These are phyloP conservation scores for Tetramorium simillimum DNA, from an alignment of 1,140 invertebrate genomes.

Conservation along the genomic window DNA sequence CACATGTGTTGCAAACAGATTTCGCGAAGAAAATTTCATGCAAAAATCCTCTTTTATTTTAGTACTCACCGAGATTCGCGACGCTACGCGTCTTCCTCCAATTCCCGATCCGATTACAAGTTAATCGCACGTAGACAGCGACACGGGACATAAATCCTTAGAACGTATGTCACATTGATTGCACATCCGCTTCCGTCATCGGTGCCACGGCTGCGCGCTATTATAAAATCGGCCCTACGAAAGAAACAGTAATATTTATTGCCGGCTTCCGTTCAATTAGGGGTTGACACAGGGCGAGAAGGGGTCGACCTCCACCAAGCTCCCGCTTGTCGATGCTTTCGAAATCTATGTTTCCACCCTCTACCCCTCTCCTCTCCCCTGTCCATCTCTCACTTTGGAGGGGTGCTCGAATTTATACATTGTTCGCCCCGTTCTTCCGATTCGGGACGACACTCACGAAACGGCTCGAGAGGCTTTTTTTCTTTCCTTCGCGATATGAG, in stretches of 20 bases:
- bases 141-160: slow-evolving; percentile 68
- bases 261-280: slow-evolving; percentile 83
- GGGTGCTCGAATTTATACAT: slow-evolving; percentile 72
- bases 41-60: background rate
- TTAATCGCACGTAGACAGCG: slow-evolving; percentile 56
- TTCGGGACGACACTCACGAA: slow-evolving; percentile 69
- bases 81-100: slow-evolving; percentile 9
- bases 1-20: background rate
- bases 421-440: slow-evolving; percentile 68
- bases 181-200: slow-evolving; percentile 80
- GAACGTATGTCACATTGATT: slow-evolving; percentile 75
- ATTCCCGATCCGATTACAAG: slow-evolving; percentile 32
- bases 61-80: background rate
- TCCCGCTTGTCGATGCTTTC: slow-evolving; percentile 60
- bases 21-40: background rate
- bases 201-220: slow-evolving; percentile 58
- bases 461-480: slow-evolving; percentile 66
- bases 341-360: slow-evolving; percentile 63
- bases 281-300: slow-evolving; percentile 74
- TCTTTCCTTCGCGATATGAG: slow-evolving; percentile 26
- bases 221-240: slow-evolving; percentile 79
- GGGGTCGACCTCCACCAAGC: slow-evolving; percentile 50
- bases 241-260: slow-evolving; percentile 83
- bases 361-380: background rate
- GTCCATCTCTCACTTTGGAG: background rate